Base-by-base conservation (phyloP, 2,113 vertebrate species). In the Limnothrissa miodon region DNA sequence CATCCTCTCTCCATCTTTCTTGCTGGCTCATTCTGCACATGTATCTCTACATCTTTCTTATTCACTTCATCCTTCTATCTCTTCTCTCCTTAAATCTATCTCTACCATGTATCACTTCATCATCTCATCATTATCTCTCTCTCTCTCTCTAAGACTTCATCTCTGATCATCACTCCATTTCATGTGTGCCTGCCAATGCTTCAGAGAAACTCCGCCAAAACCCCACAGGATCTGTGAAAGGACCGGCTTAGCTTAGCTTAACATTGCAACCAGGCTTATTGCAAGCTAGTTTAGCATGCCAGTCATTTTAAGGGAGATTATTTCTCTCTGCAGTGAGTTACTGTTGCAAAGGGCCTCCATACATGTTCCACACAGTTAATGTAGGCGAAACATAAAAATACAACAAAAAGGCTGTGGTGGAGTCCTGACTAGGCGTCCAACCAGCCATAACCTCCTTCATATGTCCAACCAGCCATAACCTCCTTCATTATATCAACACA, bases 241-340 rank as follows among this genome's bases (percentile, higher is more conserved):
- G 66, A 9, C 33, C 36, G 33, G 66, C 33, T 74, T 39, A 74
- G 29, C 66, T 74, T 74, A 74, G 11, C 66, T 74, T 74, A 74
- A 15, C 66, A 74, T 74, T 74, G 33, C 33, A 74, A 36, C 33
- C 29, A 62, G 66, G 66, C 66, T 74, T 74, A 74, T 17, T 36
- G 15, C 10, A 15, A 74, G 66, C 25, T 74, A 74, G 66, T 33
- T 74, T 74, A 74, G 66, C 66, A 39, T 74, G 66, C 66, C 66
- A 74, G 66, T 74, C 29, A 39, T 36, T 36, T 36, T 36, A 74
- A 33, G 29, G 29, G 9, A 74, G 66, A 74, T 74, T 74, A 74
- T 36, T 74, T 15, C 29, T 23, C 29, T 23, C 29, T 36, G 17
- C 33, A 74, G 66, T 74, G 29, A 2, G 66, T 2, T 36, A 74